Percentiles rank a stretch among this genome's conserved stretches.
These are phyloP conservation scores for Heterotis niloticus DNA, from an alignment of 2,113 vertebrate species.

Conservation along the genomic window DNA sequence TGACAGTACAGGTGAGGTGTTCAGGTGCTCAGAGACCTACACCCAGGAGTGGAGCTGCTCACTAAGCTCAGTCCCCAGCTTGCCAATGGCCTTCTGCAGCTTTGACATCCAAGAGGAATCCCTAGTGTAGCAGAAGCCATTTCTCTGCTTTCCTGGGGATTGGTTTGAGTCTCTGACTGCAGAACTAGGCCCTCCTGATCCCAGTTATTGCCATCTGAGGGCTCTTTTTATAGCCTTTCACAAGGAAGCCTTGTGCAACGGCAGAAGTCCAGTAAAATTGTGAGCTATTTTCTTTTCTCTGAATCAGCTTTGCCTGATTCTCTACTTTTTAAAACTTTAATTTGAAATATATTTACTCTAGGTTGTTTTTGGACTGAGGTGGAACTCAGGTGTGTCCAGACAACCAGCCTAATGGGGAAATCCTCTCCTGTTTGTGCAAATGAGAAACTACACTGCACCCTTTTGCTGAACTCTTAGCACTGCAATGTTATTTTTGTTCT, in stretches of 20 bases:
- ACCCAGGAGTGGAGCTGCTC: conserved; percentile 28
- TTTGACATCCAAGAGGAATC: conserved; percentile 59
- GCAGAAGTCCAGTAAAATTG: not conserved
- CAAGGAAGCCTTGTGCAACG: not conserved
- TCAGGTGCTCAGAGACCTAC: not conserved
- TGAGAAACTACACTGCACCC: no score
- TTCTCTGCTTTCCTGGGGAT: not conserved
- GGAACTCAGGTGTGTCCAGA: conserved; percentile 8
- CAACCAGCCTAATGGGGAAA: no score
- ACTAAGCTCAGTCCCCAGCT: conserved; percentile 66
- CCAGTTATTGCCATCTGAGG: not conserved
- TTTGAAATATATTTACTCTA: conserved; percentile 32
- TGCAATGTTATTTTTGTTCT: no score
- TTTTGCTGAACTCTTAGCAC: no score
- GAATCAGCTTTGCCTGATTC: no score
- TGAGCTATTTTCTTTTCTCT: no score
- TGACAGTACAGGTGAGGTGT: not conserved
- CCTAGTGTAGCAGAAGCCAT: conserved; percentile 22
- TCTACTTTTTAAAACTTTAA: no score
- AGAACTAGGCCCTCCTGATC: conserved; percentile 2
- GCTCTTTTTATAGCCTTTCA: conserved; percentile 30
- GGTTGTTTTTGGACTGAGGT: conserved; percentile 31
- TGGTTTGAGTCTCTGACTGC: no score
- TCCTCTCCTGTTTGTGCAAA: no score
- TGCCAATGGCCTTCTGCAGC: conserved; percentile 56